Conservation (phyloP, 1,140 invertebrate species). For the Drosophila eugracilis region DNA sequence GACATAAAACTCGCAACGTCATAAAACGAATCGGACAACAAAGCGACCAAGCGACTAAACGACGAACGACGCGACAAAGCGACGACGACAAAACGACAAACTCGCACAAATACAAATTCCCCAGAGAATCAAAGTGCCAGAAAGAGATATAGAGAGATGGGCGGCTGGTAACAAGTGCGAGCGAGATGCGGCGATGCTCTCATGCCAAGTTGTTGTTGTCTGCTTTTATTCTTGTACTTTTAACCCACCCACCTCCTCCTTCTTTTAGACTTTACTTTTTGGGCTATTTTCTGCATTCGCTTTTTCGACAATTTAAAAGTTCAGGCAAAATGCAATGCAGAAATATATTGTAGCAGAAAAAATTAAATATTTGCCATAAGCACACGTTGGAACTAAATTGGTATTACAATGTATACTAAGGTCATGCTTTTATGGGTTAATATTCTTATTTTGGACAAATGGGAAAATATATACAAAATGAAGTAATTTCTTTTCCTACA, state of each 20-base stretch:
- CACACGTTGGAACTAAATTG: background rate
- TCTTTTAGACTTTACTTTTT: constrained; percentile 6
- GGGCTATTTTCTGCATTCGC: constrained; percentile 10
- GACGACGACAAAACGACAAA: constrained; percentile 28
- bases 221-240: constrained; percentile 19
- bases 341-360: background rate
- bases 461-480: background rate
- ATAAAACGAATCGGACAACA: constrained; percentile 71
- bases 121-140: constrained; percentile 28
- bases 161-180: background rate
- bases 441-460: background rate
- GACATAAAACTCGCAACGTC: constrained; percentile 80
- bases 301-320: constrained; percentile 10
- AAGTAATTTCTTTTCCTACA: too few relatives aligned
- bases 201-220: constrained; percentile 21
- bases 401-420: background rate
- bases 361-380: background rate
- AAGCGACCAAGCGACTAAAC: constrained; percentile 55
- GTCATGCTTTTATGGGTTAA: background rate
- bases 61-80: constrained; percentile 22
- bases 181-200: constrained; percentile 7
- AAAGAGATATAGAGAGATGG: constrained; percentile 7
- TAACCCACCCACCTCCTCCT: background rate
- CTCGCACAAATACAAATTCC: constrained; percentile 54
- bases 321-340: constrained; percentile 9